Evolutionary conservation across 2,888 invertebrate species (phyloP).

Genomic region (Orthosia cruda): DNA sequence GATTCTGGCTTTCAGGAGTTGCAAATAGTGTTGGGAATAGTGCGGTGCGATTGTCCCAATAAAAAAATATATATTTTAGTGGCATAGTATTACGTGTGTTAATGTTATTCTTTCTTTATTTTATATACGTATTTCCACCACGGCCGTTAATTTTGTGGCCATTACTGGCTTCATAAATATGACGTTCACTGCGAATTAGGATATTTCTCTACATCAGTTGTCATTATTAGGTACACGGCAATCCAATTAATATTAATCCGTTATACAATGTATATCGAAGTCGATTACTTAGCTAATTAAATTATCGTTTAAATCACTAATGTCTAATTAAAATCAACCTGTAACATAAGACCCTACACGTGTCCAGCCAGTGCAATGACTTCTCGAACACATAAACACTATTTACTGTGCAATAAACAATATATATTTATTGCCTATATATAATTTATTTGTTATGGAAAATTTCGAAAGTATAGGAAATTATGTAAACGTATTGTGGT

Average conservation of each 20-base stretch:
- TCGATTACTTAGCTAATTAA: slow-evolving; percentile 27
- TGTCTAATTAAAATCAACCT: slow-evolving; percentile 7
- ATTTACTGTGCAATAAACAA: not conserved
- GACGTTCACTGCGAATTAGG: not conserved
- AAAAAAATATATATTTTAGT: too few species aligned
- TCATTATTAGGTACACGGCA: not conserved
- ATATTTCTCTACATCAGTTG: slow-evolving; percentile 9
- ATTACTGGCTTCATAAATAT: not conserved
- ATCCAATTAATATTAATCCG: slow-evolving; percentile 1
- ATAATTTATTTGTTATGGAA: slow-evolving; percentile 33
- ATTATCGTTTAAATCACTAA: slow-evolving; percentile 3
- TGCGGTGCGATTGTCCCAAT: too few species aligned
- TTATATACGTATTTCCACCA: not conserved
- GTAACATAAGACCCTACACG: slow-evolving; percentile 12
- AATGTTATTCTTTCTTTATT: too few species aligned
- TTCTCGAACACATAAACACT: slow-evolving; percentile 6
- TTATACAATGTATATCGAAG: slow-evolving; percentile 15
- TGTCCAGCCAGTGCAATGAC: slow-evolving; percentile 21
- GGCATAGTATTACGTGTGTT: too few species aligned
- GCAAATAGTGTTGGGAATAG: too few species aligned
- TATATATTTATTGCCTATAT: slow-evolving; percentile 31
- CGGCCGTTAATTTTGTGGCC: not conserved
- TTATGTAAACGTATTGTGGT: slow-evolving; percentile 31
- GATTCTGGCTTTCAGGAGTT: too few species aligned
- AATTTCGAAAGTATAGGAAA: slow-evolving; percentile 29